phyloP scores from a whole-genome alignment of 2,113 vertebrate species.

The Oryzias curvinotus region DNA sequence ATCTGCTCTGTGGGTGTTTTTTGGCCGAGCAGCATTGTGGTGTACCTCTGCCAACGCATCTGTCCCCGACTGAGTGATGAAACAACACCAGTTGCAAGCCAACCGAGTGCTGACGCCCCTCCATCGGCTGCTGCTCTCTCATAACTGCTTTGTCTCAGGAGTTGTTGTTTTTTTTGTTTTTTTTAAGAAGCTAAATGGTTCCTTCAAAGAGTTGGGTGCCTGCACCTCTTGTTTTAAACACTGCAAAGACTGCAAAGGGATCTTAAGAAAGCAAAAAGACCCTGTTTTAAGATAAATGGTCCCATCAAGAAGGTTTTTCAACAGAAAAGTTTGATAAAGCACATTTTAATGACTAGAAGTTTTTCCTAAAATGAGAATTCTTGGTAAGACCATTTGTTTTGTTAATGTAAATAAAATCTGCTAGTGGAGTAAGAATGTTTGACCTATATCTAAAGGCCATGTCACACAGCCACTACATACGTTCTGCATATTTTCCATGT shows the following conservation, averaged over 20 bases:
- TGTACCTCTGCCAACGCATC: not conserved
- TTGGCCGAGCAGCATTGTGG: not conserved
- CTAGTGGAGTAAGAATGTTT: too few relatives aligned
- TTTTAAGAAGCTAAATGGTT: not conserved
- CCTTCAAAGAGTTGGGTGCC: not conserved
- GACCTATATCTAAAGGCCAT: too few relatives aligned
- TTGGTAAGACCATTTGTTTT: too few relatives aligned
- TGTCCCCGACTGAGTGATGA: not conserved
- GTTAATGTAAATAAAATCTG: too few relatives aligned
- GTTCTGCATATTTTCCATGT: too few relatives aligned
- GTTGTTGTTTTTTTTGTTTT: not conserved
- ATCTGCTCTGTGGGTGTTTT: slow-evolving; percentile 7
- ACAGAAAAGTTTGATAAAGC: too few relatives aligned
- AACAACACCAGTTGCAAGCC: not conserved
- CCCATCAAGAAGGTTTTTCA: too few relatives aligned
- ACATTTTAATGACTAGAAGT: too few relatives aligned
- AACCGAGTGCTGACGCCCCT: not conserved
- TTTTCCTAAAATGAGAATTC: too few relatives aligned
- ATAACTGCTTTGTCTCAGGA: too few relatives aligned
- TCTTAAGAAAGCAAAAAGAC: not conserved
- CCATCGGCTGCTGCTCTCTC: not conserved
- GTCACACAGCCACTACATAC: too few relatives aligned
- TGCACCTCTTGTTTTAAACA: not conserved
- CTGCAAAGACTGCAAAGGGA: not conserved
- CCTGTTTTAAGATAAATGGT: too few relatives aligned